A percentile compares a stretch with the other conserved stretches of the same genome.
These are phyloP conservation scores for Phocides pigmalion DNA, from an alignment of 1,140 invertebrate genomes.

Conservation along the genomic window DNA sequence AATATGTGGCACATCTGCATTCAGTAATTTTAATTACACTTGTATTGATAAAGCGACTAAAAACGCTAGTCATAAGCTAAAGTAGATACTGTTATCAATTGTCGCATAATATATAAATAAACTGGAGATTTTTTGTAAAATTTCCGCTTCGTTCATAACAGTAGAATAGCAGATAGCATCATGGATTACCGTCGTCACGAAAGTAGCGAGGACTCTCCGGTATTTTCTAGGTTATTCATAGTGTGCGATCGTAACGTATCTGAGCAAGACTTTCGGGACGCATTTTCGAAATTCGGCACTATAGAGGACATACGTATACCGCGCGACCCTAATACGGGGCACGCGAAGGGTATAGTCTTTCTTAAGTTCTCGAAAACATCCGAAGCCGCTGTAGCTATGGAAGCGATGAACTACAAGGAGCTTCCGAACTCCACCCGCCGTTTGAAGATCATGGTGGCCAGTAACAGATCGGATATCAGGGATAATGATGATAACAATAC, in stretches of 20 bases:
- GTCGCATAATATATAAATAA: too few species aligned
- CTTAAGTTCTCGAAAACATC: slow-evolving; percentile 94
- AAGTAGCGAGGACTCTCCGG: slow-evolving; percentile 54
- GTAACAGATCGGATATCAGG: slow-evolving; percentile 87
- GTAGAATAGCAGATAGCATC: slow-evolving; percentile 1
- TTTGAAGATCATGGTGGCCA: slow-evolving; percentile 95
- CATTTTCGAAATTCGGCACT: slow-evolving; percentile 92
- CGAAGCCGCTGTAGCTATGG: slow-evolving; percentile 91
- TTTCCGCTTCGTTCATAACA: slow-evolving; percentile 1
- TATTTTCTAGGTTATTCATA: slow-evolving; percentile 88
- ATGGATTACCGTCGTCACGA: slow-evolving; percentile 38
- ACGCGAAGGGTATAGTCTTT: slow-evolving; percentile 93
- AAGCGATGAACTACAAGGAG: slow-evolving; percentile 93
- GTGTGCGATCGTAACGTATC: slow-evolving; percentile 91
- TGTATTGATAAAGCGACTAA: too few species aligned
- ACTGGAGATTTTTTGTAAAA: neutral
- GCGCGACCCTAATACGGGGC: slow-evolving; percentile 91
- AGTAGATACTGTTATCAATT: too few species aligned
- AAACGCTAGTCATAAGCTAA: too few species aligned
- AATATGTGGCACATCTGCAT: too few species aligned
- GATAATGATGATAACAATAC: slow-evolving; percentile 90
- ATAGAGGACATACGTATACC: slow-evolving; percentile 96
- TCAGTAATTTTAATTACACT: too few species aligned
- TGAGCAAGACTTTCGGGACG: slow-evolving; percentile 91
- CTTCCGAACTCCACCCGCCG: slow-evolving; percentile 89